Conservation (phyloP, 2,113 vertebrate genomes). For the Synchiropus splendidus region DNA sequence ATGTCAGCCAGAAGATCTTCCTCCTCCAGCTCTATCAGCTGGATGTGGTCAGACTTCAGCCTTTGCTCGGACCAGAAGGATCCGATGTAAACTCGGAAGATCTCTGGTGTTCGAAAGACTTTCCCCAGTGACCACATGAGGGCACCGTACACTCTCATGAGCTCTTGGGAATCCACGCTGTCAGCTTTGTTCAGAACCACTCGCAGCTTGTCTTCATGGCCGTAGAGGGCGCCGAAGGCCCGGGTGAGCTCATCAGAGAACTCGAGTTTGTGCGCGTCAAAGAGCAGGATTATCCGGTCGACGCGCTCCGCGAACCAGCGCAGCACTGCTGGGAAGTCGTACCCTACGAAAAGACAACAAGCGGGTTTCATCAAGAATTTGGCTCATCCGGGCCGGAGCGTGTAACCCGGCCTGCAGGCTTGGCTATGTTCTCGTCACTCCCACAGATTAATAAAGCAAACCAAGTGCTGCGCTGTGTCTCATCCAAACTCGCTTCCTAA, state of each 20-base stretch:
- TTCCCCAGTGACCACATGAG: conserved; percentile 91
- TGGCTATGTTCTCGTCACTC: conserved; percentile 37
- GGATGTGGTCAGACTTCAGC: conserved; percentile 71
- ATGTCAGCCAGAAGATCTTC: conserved; percentile 81
- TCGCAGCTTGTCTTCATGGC: conserved; percentile 85
- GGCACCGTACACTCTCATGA: conserved; percentile 85
- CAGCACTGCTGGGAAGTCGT: conserved; percentile 79
- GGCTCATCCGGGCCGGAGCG: conserved; percentile 10
- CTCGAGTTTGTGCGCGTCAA: conserved; percentile 86
- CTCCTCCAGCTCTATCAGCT: conserved; percentile 81
- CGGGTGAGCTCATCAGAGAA: conserved; percentile 85
- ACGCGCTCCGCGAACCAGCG: conserved; percentile 85
- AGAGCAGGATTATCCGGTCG: conserved; percentile 84
- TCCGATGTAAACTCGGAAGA: conserved; percentile 80
- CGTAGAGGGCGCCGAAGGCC: conserved; percentile 75
- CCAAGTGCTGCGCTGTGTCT: conserved; percentile 9
- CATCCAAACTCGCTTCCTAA: conserved; percentile 12
- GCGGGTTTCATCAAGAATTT: conserved; percentile 36
- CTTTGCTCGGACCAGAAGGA: conserved; percentile 86
- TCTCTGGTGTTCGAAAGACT: conserved; percentile 80
- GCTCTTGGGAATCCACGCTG: conserved; percentile 82
- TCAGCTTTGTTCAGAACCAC: conserved; percentile 90
- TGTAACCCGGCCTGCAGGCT: conserved; percentile 24
- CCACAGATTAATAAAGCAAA: conserved; percentile 41
- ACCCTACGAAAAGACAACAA: conserved; percentile 62